phyloP scores from a whole-genome alignment of 2,888 invertebrate genomes.

The Microdon myrmicae region DNA sequence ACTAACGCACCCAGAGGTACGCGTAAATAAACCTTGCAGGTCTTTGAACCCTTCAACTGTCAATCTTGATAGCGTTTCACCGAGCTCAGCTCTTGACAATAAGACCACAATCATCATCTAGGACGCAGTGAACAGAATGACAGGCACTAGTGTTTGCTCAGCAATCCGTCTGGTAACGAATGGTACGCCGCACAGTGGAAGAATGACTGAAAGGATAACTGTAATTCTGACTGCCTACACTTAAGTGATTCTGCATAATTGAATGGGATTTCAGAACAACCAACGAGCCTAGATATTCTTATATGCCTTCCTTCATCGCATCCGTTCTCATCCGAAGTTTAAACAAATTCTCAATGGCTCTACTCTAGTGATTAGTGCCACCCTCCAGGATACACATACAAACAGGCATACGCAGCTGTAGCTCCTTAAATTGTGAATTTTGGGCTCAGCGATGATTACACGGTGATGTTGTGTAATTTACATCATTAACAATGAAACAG shows the following conservation, averaged over 20 bases:
- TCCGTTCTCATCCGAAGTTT: conserved; percentile 14
- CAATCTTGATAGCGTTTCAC: conserved; percentile 18
- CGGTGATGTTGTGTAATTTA: conserved; percentile 37
- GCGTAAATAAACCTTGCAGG: conserved; percentile 30
- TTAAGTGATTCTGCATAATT: conserved; percentile 44
- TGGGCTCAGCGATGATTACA: conserved; percentile 35
- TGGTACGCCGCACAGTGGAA: not conserved
- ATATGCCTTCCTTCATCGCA: conserved; percentile 5
- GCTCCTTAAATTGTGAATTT: conserved; percentile 10
- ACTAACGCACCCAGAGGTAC: conserved; percentile 30
- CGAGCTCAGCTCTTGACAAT: conserved; percentile 28
- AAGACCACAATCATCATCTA: conserved; percentile 29
- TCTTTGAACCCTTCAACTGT: conserved; percentile 9
- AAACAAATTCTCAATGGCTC: conserved; percentile 13
- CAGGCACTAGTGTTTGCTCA: conserved; percentile 32
- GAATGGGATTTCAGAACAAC: conserved; percentile 32
- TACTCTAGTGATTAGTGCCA: conserved; percentile 20
- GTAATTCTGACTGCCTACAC: conserved; percentile 34
- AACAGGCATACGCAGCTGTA: not conserved
- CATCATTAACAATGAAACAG: conserved; percentile 40
- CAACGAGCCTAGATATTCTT: conserved; percentile 6
- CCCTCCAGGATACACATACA: conserved; percentile 8
- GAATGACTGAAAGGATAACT: conserved; percentile 22
- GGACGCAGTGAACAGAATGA: conserved; percentile 12
- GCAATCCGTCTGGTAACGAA: conserved; percentile 11